phyloP scores from a whole-genome alignment of 2,888 invertebrate species.

The Megaustenia siamemsis region DNA sequence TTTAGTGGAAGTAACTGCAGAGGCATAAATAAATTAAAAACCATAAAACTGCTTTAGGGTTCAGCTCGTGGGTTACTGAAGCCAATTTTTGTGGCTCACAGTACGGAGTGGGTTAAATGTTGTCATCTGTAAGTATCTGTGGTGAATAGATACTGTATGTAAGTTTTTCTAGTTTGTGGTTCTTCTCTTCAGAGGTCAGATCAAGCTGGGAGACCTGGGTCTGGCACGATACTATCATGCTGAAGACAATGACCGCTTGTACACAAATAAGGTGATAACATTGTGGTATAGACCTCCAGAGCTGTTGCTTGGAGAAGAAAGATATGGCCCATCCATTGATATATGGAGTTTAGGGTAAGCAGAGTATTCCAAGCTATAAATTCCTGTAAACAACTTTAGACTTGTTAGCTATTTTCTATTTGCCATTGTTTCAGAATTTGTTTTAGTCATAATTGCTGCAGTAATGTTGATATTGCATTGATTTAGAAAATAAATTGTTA shows the following conservation, averaged over 20 bases:
- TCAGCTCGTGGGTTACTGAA: no score
- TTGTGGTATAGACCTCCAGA: slow-evolving; percentile 99
- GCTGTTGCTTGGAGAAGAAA: slow-evolving; percentile 95
- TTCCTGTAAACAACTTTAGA: no score
- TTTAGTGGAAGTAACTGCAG: no score
- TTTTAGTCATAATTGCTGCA: no score
- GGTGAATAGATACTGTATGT: background rate
- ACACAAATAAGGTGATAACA: slow-evolving; percentile 99
- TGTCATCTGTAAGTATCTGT: background rate
- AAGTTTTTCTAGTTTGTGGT: background rate
- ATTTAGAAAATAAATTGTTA: no score
- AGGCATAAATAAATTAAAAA: no score
- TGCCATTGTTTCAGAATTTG: no score
- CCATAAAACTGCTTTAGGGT: no score
- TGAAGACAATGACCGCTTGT: slow-evolving; percentile 95
- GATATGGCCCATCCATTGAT: slow-evolving; percentile 98
- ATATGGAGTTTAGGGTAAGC: slow-evolving; percentile 97
- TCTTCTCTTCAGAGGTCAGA: slow-evolving; percentile 89
- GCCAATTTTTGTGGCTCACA: no score
- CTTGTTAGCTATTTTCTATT: no score
- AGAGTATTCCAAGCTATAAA: background rate
- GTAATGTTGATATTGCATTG: no score
- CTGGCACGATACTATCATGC: slow-evolving; percentile 96
- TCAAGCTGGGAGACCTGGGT: slow-evolving; percentile 99
- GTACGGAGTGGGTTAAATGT: no score